Evolutionary conservation across 2,797 vertebrate genomes (phyloP).

Genomic region (Cheirogaleus major): DNA sequence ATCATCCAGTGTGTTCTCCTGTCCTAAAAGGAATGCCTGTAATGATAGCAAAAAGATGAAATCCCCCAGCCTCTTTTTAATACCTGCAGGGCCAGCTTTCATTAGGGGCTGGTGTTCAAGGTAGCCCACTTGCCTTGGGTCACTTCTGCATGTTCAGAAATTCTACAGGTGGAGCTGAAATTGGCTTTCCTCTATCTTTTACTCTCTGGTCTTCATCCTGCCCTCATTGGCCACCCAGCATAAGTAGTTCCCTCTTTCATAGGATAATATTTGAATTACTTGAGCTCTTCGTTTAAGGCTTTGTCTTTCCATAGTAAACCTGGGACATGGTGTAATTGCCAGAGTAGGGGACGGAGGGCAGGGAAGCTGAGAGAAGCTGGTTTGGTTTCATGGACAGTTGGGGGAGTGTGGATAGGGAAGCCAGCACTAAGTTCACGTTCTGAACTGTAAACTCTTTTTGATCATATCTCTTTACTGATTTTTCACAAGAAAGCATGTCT

Average conservation of each 20-base stretch:
- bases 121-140: neutral
- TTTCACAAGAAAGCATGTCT: neutral
- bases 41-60: neutral
- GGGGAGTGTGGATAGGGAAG: neutral
- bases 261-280: neutral
- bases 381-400: neutral
- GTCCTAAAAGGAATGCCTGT: neutral
- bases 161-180: neutral
- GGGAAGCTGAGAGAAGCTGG: neutral
- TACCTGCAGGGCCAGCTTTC: neutral
- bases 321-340: neutral
- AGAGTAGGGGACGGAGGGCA: neutral
- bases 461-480: neutral
- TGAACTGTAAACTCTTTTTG: neutral
- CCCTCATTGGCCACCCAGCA: neutral
- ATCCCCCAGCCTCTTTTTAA: neutral
- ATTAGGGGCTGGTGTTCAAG: neutral
- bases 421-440: rapidly evolving
- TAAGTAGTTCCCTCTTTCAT: neutral
- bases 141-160: neutral
- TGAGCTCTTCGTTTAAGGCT: neutral
- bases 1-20: neutral
- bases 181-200: neutral
- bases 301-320: neutral
- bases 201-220: neutral